Evolutionary conservation across 1,140 invertebrate genomes (phyloP).

Genomic region (Cheumatopsyche charites): DNA sequence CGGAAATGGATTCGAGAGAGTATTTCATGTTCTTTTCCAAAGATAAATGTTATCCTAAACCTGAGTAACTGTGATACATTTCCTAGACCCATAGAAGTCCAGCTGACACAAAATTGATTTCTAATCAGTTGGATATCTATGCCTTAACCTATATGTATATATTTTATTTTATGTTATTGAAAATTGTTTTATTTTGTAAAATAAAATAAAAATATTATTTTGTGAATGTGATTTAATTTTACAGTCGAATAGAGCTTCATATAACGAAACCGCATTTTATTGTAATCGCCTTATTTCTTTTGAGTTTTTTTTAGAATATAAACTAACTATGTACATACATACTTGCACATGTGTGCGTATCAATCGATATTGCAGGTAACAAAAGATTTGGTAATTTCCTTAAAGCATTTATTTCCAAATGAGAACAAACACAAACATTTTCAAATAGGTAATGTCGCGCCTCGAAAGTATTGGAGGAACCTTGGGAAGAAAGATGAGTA

Average conservation of each 20-base stretch:
- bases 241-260: conserved; percentile 20
- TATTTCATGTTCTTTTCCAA: too few relatives aligned
- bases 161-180: neutral
- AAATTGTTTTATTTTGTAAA: neutral
- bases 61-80: too few relatives aligned
- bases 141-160: conserved; percentile 6
- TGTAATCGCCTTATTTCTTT: neutral
- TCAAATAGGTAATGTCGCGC: conserved; percentile 44
- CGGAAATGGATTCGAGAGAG: conserved; percentile 1
- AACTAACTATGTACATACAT: conserved; percentile 6
- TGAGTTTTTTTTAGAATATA: conserved; percentile 12
- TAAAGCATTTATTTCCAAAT: neutral
- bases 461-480: conserved; percentile 45
- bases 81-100: too few relatives aligned
- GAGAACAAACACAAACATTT: conserved; percentile 34
- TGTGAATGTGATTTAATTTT: conserved; percentile 19
- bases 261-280: conserved; percentile 21
- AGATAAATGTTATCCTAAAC: too few relatives aligned
- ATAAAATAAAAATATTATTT: neutral
- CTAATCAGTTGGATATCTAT: too few relatives aligned
- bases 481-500: conserved; percentile 57
- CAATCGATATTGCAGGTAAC: conserved; percentile 1
- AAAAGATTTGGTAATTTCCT: neutral
- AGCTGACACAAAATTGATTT: too few relatives aligned
- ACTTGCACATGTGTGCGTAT: neutral